Evolutionary conservation across 35 echinoderm and acorn worm species (phyloP), one percentile per base, ranked within the genome.

Genomic region (Eucidaris tribuloides): DNA sequence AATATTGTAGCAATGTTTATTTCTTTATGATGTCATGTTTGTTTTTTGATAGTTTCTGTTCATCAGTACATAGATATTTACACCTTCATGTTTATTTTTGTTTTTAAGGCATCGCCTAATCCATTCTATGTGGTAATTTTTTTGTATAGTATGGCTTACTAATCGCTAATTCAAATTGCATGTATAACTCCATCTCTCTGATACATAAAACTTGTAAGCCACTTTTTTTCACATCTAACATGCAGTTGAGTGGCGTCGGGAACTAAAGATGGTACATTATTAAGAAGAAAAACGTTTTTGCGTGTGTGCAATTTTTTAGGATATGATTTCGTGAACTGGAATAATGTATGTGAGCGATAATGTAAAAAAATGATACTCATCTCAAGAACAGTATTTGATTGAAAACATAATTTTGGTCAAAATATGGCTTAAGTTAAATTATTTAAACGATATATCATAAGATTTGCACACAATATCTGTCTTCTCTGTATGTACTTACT

Each of bases 251-350:
- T 74, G 68, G 61, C 28, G 61, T 32, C 30, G 61, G 19, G 61
- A 64, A 27, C 18, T 74, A 35, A 36, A 74, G 38, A 40, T 74
- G 37, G 29, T 41, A 13, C 25, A 42, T n/a, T 74, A 24, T 1
- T 35, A 25, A 41, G 24, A 42, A 44, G 68, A 41, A 40, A 33
- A 6, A 25, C 22, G 68, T 74, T 9, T 74, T 74, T 42, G 68
- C 68, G 68, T 74, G 68, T 74, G 68, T 74, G 68, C 68, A 74
- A 74, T 74, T 74, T 74, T 74, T 74, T 42, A 74, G 29, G 22
- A 44, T 27, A 74, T 74, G 35, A 41, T 36, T 44, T 22, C 38
- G 9, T 74, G 68, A 42, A 11, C 9, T 42, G 24, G 68, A 36
- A 40, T 41, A 44, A 74, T 74, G 68, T 41, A 74, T 74, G 68